A percentile compares a stretch with the other conserved stretches of the same genome.
These are phyloP conservation scores for Pterocles gutturalis DNA, from an alignment of 2,113 vertebrate species.

Conservation along the genomic window DNA sequence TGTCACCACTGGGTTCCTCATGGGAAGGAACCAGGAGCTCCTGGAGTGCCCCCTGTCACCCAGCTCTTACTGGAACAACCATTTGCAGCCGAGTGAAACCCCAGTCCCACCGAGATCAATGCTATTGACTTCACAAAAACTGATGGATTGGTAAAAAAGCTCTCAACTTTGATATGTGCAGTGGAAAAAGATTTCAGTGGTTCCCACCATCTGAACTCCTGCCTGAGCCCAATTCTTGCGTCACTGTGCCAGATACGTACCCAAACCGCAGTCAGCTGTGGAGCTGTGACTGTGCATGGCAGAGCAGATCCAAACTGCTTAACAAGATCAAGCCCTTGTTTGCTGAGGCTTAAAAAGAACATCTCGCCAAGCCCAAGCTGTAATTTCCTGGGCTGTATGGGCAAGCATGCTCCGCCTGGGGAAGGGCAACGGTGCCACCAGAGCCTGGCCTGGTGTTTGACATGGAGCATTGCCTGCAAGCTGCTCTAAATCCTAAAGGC, in stretches of 20 bases:
- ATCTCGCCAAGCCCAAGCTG: not conserved
- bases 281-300: not conserved
- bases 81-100: rapidly evolving
- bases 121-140: not conserved
- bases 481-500: not conserved
- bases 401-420: not conserved
- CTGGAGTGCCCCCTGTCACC: not conserved
- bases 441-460: not conserved
- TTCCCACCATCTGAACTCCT: not conserved
- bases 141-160: not conserved
- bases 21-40: not conserved
- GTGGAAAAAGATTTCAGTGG: not conserved
- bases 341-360: slow-evolving; percentile 29
- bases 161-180: not conserved
- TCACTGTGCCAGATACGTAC: not conserved
- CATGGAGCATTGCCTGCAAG: not conserved
- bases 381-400: not conserved
- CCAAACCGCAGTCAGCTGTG: not conserved
- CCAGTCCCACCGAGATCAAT: not conserved
- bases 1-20: rapidly evolving
- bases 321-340: slow-evolving; percentile 44
- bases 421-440: not conserved
- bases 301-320: slow-evolving; percentile 4
- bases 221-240: not conserved
- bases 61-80: not conserved